Base-by-base conservation (phyloP, 2,888 invertebrate genomes). In the Troglohyphantes excavatus region DNA sequence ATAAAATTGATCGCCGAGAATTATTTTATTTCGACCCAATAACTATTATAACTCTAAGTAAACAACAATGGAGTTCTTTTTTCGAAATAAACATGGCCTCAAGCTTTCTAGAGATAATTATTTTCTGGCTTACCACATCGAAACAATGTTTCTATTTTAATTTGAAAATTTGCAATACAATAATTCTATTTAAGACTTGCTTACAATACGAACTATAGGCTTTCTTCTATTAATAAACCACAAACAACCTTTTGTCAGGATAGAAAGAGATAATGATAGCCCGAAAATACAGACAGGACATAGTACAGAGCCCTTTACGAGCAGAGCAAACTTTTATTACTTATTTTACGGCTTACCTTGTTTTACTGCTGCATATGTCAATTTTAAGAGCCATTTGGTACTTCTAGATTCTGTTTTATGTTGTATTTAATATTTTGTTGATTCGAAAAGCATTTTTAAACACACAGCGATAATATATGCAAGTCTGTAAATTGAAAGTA, bases 341-440 rank as follows among this genome's bases (percentile, higher is more conserved):
- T 53, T 67, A 21, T 59, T 88, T 88, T 88, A 73, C 73, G 73
- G 87, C 46, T 67, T 23, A n/a, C 73, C 46, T 88, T 88, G 79
- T 88, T 88, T 88, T 88, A 88, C 72, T 72, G 65, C 81, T 65
- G 81, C 79, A 73, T 88, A 65, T 81, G 87, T 81, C 87, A 73
- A 72, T 88, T 88, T 88, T 73, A 81, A 88, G 81, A 65, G 81
- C 81, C 63, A 73, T 73, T 88, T 65, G 33, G 21, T 53, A 46
- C 61, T 70, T 19, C 70, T 43, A 68, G 76, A 39, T 76, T 68
- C 61, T 39, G 70, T 78, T 78, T 86, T 78, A 86, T 61, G 72
- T 53, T 72, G 76, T 86, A 78, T 86, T 78, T 78, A 86, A 78
- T 86, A 86, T 78, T 86, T 86, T 68, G 23, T 19, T 19, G 29